phyloP scores from a whole-genome alignment of 1,140 invertebrate species.

The Drosophila ambigua region DNA sequence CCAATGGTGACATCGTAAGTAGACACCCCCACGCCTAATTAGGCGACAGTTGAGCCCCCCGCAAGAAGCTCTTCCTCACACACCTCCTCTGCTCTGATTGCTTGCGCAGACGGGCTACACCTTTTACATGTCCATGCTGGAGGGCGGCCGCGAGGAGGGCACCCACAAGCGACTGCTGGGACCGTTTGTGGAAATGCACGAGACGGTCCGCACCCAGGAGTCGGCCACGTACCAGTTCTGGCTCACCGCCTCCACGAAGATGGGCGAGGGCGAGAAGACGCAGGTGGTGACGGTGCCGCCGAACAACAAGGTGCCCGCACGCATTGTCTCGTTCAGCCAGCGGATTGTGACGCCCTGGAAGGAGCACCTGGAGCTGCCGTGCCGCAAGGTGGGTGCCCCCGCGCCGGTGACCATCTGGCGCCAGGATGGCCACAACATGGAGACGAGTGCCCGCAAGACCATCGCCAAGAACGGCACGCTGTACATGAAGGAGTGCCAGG shows the following conservation, averaged over 20 bases:
- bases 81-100: not conserved
- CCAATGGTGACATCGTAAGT: conserved; percentile 89
- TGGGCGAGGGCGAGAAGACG: conserved; percentile 92
- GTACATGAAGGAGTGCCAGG: conserved; percentile 89
- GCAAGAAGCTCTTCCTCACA: not conserved
- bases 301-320: conserved; percentile 91
- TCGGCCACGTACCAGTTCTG: conserved; percentile 91
- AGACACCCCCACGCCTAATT: not conserved
- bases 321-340: conserved; percentile 92
- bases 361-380: conserved; percentile 90
- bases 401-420: conserved; percentile 90
- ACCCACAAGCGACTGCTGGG: conserved; percentile 89
- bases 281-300: conserved; percentile 90
- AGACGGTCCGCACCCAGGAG: conserved; percentile 89
- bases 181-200: conserved; percentile 87
- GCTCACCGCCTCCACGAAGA: conserved; percentile 91
- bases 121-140: conserved; percentile 91
- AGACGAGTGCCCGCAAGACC: conserved; percentile 88
- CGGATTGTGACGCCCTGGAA: conserved; percentile 93
- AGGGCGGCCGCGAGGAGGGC: conserved; percentile 89
- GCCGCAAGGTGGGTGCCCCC: conserved; percentile 92
- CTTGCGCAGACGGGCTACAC: conserved; percentile 87
- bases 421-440: conserved; percentile 88
- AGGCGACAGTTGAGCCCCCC: not conserved
- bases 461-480: conserved; percentile 88